Evolutionary conservation across 2,797 vertebrate species (phyloP), one percentile per base, ranked within the genome.

Genomic region (Callimico goeldii): DNA sequence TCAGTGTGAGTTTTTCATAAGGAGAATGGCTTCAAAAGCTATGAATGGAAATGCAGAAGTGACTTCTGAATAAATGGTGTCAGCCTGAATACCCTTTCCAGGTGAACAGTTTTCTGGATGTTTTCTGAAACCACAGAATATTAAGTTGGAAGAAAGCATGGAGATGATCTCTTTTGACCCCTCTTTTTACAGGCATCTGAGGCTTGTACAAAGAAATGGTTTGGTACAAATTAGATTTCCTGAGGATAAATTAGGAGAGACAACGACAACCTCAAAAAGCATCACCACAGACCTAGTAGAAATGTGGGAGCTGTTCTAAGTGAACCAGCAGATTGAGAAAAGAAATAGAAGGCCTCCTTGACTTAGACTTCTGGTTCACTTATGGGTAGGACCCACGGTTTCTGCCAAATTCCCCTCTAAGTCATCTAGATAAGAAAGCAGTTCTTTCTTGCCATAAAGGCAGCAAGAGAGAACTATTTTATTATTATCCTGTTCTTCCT

Each of bases 111-210:
- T 80, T 86, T 88, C 58, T 24, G 14, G 79, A 13, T 8, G 73
- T 88, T 93, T 95, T 91, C 76, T 86, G 58, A 95, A 88, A 91
- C 75, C 89, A 61, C 67, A 46, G 5, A 55, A 76, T 72, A 20
- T 83, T 81, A 80, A 80, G 14, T 58, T 84, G 36, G 41, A 85
- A 87, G 57, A 82, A 88, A 93, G 48, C 67, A 70, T 84, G 70
- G 43, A 73, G 26, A 70, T 79, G 48, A 5, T 76, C 52, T 96
- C n/a, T 76, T 92, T 84, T 88, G 19, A 96, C 75, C 24, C 70
- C 43, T 84, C 46, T 33, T 95, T 91, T 95, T 58, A 39, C 30
- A 89, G 76, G 20, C 7, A 80, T 55, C 83, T 43, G 14, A 85
- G 67, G 13, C 50, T 87, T 64, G 13, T 58, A 58, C 24, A 75